These are phyloP conservation scores for Embidobia sp. DNA, from an alignment of 2,888 invertebrate species.

Conservation along the genomic window DNA sequence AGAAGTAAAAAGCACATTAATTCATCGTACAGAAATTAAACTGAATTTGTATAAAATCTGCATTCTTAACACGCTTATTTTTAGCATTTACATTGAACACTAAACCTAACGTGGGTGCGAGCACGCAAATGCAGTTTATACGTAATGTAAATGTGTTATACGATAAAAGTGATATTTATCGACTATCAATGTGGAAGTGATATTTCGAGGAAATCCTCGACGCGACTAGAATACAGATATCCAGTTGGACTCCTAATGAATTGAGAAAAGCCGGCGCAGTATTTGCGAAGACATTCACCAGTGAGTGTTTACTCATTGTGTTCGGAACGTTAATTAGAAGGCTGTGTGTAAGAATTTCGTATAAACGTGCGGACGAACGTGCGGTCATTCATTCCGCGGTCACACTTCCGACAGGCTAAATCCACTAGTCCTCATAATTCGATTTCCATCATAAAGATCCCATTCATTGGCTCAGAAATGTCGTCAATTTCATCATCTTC, in stretches of 20 bases:
- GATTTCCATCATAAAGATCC: not conserved
- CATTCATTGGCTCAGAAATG: not conserved
- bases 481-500: not conserved
- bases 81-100: not conserved
- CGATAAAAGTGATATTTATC: conserved; percentile 3
- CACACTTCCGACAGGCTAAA: not conserved
- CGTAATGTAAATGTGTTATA: too few species aligned
- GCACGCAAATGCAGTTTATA: not conserved
- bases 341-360: conserved; percentile 10
- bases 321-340: conserved; percentile 21
- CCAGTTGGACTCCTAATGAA: conserved; percentile 2
- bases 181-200: not conserved
- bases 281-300: conserved; percentile 15
- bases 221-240: conserved; percentile 23
- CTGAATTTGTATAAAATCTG: too few species aligned
- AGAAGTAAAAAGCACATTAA: too few species aligned
- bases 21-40: too few species aligned
- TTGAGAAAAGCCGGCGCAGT: conserved; percentile 17
- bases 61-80: too few species aligned
- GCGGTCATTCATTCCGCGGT: conserved; percentile 7
- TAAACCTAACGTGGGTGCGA: not conserved
- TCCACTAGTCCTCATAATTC: too few species aligned
- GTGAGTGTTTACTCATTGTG: not conserved
- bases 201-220: conserved; percentile 23
- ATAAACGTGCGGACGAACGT: conserved; percentile 4